phyloP scores from a whole-genome alignment of 2,113 vertebrate species.

The Phrynosoma blainvillii region DNA sequence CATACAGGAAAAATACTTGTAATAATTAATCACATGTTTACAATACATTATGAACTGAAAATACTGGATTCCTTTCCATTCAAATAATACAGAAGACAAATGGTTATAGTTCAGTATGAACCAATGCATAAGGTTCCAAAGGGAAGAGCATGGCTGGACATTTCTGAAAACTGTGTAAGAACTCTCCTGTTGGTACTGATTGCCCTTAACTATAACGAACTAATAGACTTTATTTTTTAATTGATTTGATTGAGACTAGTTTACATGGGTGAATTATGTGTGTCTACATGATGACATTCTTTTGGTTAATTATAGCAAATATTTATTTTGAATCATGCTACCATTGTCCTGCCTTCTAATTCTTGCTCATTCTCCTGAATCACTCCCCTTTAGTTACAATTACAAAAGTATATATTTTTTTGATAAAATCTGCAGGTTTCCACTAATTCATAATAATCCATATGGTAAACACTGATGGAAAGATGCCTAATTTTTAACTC shows the following conservation, averaged over 20 bases:
- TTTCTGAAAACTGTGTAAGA: neutral
- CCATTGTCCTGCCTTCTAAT: too few relatives aligned
- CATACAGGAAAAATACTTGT: neutral
- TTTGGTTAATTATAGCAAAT: neutral
- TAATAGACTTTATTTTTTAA: neutral
- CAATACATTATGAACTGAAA: conserved; percentile 2
- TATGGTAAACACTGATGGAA: neutral
- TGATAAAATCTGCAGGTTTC: neutral
- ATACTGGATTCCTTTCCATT: neutral
- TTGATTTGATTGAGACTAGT: neutral
- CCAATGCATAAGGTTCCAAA: neutral
- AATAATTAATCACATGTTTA: neutral
- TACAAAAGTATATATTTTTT: neutral
- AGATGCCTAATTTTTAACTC: neutral
- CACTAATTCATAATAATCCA: neutral
- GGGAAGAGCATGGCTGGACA: neutral
- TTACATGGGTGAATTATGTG: neutral
- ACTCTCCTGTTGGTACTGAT: neutral
- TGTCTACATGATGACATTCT: neutral
- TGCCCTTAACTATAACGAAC: neutral
- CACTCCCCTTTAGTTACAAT: neutral
- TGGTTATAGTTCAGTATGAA: neutral
- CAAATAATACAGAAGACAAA: neutral
- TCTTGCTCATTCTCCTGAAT: neutral
- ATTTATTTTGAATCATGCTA: neutral